Base-by-base conservation (phyloP, 2,888 invertebrate species). In the Drepana falcataria region DNA sequence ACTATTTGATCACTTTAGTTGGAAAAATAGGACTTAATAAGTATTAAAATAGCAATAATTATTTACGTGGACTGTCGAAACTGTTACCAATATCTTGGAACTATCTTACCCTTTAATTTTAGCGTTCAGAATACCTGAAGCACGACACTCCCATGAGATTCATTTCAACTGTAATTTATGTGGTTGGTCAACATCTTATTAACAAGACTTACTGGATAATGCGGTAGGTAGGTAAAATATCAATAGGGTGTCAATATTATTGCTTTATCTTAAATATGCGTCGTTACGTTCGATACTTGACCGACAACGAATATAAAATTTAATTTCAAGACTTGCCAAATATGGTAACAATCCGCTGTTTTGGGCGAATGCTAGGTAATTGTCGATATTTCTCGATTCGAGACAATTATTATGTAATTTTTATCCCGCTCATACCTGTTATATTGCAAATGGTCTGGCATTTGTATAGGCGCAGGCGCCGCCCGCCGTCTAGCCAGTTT, bases 401-500 rank as follows among this genome's bases (percentile, higher is more conserved):
- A 37, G 3, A 37, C 37, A 37, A 37, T 37, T 37, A 37, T 4
- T 37, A 4, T 37, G 37, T 4, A 37, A 37, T 37, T 9, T 9
- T 9, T 44, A 40, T 6, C 9, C 9, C 6, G 9, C 44, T 9
- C 44, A 9, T 44, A 44, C 9, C 47, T 49, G 55, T 48, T 58
- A 60, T 51, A 59, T 53, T 53, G 52, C 56, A 49, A 55, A 68
- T 63, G 5, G 53, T 55, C 37, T 21, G 58, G 59, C 58, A 58
- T 61, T 53, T 55, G 48, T 57, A 57, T 44, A 48, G 68, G 74
- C 68, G 73, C 73, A 71, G 71, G 78, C 77, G 71, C 75, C 69
- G 60, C 66, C 61, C 63, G 78, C 76, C 78, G 78, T 76, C 79
- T 76, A 77, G 76, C 81, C 79, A 79, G 81, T 79, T 75, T 52